Evolutionary conservation across 2,113 vertebrate species (phyloP).

Genomic region (Nicator chloris): DNA sequence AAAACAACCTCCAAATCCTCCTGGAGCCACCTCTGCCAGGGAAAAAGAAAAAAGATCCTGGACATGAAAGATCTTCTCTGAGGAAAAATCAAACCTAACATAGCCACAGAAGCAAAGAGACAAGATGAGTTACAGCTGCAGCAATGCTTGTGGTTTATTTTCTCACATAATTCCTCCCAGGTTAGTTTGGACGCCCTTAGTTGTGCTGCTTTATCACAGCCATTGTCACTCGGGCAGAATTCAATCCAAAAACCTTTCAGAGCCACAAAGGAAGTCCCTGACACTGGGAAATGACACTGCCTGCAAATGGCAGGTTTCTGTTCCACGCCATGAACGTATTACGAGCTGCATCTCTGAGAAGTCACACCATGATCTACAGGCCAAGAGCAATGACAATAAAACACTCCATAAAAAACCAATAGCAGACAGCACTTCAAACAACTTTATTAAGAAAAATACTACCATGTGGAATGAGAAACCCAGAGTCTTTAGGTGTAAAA

Average conservation of each 20-base stretch:
- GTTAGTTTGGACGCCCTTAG: neutral
- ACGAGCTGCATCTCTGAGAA: neutral
- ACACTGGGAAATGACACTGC: neutral
- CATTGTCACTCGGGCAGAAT: neutral
- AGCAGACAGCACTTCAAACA: conserved; percentile 29
- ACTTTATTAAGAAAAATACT: conserved; percentile 38
- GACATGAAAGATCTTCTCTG: neutral
- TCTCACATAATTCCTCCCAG: neutral
- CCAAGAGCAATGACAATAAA: conserved; percentile 20
- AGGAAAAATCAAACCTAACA: neutral
- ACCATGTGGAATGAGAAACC: neutral
- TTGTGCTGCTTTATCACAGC: neutral
- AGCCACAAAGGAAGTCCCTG: neutral
- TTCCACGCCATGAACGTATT: neutral
- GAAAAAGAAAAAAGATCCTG: neutral
- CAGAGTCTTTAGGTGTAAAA: neutral
- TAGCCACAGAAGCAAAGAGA: neutral
- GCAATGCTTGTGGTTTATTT: neutral
- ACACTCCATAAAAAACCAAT: neutral
- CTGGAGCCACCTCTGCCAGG: neutral
- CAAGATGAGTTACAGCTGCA: neutral
- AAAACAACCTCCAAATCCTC: neutral
- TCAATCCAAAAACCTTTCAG: neutral
- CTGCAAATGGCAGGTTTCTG: neutral
- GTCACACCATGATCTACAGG: neutral